phyloP scores from a whole-genome alignment of 2,113 vertebrate species.

The Rhadina sibilatrix region DNA sequence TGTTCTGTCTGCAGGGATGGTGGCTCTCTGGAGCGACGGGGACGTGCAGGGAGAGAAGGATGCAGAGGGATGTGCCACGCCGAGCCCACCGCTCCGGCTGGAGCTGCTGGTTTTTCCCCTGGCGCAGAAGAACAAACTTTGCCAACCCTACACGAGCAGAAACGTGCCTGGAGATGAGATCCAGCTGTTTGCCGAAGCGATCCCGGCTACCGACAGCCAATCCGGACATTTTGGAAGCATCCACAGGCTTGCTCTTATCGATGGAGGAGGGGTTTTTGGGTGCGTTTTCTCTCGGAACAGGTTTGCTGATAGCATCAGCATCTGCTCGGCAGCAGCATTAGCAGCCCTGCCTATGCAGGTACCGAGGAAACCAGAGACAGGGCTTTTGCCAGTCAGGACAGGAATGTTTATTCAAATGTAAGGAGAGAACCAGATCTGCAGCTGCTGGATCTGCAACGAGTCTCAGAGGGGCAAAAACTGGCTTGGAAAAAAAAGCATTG shows the following conservation, averaged over 20 bases:
- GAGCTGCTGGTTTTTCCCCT: neutral
- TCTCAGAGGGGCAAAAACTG: constrained; percentile 3
- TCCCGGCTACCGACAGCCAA: accelerated
- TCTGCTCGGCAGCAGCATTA: neutral
- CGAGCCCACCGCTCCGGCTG: accelerated
- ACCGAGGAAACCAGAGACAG: neutral
- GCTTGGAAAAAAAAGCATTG: neutral
- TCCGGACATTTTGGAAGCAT: neutral
- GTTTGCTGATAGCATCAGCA: constrained; percentile 20
- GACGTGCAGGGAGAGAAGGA: accelerated
- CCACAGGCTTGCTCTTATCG: neutral
- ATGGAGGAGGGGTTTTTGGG: neutral
- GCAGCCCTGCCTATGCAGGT: constrained; percentile 23
- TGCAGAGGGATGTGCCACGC: accelerated
- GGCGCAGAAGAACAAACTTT: neutral
- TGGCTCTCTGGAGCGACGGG: accelerated
- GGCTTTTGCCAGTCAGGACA: constrained; percentile 33
- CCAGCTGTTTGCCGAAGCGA: neutral
- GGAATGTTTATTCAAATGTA: constrained; percentile 43
- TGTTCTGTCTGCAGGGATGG: accelerated
- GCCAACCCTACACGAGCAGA: neutral
- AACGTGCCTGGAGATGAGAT: neutral
- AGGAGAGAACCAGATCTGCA: constrained; percentile 35
- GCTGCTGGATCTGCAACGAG: neutral
- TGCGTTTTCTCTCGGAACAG: neutral